Conservation (phyloP, 2,888 invertebrate species). For the Caenorhabditis panamensis region DNA sequence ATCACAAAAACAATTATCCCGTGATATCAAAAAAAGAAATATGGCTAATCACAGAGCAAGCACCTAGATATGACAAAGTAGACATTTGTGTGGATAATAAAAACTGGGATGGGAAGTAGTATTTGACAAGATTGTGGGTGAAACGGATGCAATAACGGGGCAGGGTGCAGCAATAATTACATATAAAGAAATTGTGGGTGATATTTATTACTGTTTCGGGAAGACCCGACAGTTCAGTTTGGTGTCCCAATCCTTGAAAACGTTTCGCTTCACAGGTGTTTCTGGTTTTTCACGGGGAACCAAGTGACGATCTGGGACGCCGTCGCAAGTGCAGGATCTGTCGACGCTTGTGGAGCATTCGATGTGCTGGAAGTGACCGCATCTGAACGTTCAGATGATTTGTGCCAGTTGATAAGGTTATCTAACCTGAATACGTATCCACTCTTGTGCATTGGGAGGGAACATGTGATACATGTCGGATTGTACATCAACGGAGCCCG, state of each 20-base stretch:
- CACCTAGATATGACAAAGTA: slow-evolving; percentile 1
- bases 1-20: slow-evolving; percentile 5
- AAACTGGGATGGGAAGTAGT: background rate
- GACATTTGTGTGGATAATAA: background rate
- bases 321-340: slow-evolving; percentile 37
- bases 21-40: background rate
- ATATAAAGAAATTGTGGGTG: background rate
- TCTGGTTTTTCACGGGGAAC: slow-evolving; percentile 36
- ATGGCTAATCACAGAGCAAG: background rate
- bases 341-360: slow-evolving; percentile 64
- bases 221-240: slow-evolving; percentile 49
- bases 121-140: background rate
- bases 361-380: slow-evolving; percentile 68
- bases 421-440: slow-evolving; percentile 60
- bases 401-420: background rate
- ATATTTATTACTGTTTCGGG: slow-evolving; percentile 19
- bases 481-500: slow-evolving; percentile 25
- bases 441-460: slow-evolving; percentile 46
- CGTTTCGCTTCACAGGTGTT: slow-evolving; percentile 20
- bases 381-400: slow-evolving; percentile 43
- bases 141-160: background rate
- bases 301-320: background rate
- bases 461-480: slow-evolving; percentile 53
- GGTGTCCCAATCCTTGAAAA: slow-evolving; percentile 52
- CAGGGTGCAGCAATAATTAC: background rate